Base-by-base conservation (phyloP, 2,113 vertebrate species). In the Acanthochromis polyacanthus region DNA sequence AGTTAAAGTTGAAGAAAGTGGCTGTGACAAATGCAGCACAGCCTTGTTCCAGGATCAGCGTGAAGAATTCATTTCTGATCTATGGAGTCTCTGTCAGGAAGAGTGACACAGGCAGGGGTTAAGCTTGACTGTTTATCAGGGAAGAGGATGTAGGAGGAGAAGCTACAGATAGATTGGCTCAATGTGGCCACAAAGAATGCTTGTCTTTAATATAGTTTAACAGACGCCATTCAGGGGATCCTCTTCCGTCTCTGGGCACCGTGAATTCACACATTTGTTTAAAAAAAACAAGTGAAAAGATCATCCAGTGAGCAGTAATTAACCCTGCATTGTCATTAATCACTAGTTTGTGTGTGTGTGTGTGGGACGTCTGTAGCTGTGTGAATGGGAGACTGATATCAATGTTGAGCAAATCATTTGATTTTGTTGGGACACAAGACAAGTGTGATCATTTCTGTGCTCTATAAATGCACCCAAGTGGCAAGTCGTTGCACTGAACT, bases 41-140 rank as follows among this genome's bases (percentile, higher is more conserved):
- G 89, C 81, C 88, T 90, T 85, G 85, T 91, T 88, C 88, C 78
- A 66, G 91, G 91, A 93, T 91, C 92, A 87, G 88, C 89, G 84
- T 87, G 88, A 90, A 84, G 84, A 92, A 91, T 92, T 91, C 87
- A 92, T 93, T 93, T 88, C 63, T 84, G 89, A 93, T 89, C 85
- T 85, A 55, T 90, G 75, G 81, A 72, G 72, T 89, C 85, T 80
- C 70, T 77, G 60, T 45, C 48, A 80, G 72, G 72, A 61, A 80
- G 83, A 80, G 75, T 90, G 91, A 92, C 88, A 86, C 71, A 87
- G 87, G 86, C 83, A 85, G 85, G 84, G 89, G 90, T 89, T 92
- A 84, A 87, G 83, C 78, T 25, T 78, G 73, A 80, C 64, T 70
- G 71, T 75, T 53, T 64, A 65, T 90, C 87, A 83, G 55, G 70